Evolutionary conservation across 2,113 vertebrate genomes (phyloP).

Genomic region (Mionectes macconnelli): DNA sequence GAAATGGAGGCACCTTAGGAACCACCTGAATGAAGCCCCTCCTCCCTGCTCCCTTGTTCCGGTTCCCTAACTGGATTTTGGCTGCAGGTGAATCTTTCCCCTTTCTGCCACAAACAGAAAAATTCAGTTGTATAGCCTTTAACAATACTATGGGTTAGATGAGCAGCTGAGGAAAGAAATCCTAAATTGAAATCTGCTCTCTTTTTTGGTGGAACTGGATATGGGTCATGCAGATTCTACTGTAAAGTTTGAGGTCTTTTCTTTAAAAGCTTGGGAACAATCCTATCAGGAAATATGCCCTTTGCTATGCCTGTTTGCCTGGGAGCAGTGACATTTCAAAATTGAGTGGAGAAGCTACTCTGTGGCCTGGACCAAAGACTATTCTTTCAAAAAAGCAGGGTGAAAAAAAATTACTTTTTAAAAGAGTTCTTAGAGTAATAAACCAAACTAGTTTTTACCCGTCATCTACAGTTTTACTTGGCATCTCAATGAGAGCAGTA

Average conservation of each 20-base stretch:
- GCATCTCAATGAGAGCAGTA: background rate
- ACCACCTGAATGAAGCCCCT: background rate
- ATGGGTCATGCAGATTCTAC: rapidly evolving
- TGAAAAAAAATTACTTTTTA: background rate
- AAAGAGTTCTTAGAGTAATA: background rate
- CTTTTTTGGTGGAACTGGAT: background rate
- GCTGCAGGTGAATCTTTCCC: background rate
- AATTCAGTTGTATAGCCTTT: background rate
- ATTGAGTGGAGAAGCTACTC: background rate
- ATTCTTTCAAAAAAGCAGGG: background rate
- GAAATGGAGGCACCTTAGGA: background rate
- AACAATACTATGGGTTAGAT: background rate
- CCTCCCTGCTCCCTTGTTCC: background rate
- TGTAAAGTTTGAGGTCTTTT: background rate
- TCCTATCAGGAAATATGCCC: background rate
- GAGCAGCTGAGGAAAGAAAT: background rate
- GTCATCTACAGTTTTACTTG: background rate
- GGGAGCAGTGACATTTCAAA: background rate
- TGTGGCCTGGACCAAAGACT: background rate
- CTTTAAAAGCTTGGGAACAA: background rate
- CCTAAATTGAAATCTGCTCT: background rate
- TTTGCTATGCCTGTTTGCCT: background rate
- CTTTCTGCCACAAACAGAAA: background rate
- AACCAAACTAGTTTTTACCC: background rate
- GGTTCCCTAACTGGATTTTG: background rate